Evolutionary conservation across 2,888 invertebrate genomes (phyloP).

Genomic region (Rhamphomyia laevipes): DNA sequence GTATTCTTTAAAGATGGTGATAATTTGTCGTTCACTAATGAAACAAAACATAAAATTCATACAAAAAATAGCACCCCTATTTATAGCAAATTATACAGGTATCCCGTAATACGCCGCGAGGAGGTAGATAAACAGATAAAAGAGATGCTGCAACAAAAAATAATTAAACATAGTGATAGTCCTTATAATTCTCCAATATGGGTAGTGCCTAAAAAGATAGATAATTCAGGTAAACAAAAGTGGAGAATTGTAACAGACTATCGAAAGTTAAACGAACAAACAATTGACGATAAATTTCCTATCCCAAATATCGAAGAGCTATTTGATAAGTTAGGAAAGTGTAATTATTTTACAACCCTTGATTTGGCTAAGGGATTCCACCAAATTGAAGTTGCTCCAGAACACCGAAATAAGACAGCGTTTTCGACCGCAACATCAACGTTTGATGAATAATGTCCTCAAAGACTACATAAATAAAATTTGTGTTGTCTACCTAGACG

Average conservation of each 20-base stretch:
- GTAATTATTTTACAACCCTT: slow-evolving; percentile 10
- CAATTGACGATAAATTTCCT: not conserved
- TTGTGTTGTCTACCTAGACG: not conserved
- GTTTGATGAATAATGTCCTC: not conserved
- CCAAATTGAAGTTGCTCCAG: slow-evolving; percentile 6
- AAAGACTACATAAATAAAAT: not conserved
- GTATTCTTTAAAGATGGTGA: slow-evolving; percentile 12
- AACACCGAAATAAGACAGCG: slow-evolving; percentile 1
- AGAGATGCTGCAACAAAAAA: not conserved
- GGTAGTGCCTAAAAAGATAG: no score
- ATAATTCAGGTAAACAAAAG: no score
- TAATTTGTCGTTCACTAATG: not conserved
- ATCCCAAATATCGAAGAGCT: slow-evolving; percentile 10
- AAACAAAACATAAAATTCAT: not conserved
- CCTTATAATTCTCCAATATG: no score
- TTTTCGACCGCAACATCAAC: not conserved
- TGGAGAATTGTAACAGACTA: no score
- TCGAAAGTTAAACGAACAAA: slow-evolving; percentile 4
- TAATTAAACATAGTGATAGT: no score
- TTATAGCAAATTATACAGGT: not conserved
- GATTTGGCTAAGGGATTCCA: slow-evolving; percentile 14
- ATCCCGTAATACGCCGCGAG: not conserved
- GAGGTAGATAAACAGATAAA: not conserved
- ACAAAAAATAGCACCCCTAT: not conserved
- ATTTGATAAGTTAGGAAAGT: slow-evolving; percentile 10